Evolutionary conservation across 2,888 invertebrate species (phyloP), one percentile per base, ranked within the genome.

Genomic region (Apamea monoglypha): DNA sequence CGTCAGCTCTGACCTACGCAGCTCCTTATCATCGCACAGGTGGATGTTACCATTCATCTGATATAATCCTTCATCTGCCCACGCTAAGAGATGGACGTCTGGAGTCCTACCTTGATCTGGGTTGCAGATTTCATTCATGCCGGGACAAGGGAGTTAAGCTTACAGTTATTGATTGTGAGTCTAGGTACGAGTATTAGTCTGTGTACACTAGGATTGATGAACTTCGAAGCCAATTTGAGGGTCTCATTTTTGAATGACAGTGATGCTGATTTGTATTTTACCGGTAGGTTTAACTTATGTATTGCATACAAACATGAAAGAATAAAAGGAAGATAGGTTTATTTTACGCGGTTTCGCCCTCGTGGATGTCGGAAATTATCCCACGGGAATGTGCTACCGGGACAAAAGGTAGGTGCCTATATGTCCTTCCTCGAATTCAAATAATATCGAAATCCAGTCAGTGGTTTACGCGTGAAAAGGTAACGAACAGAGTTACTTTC

Each of bases 41-140:
- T 86, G 80, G 83, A 87, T 85, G 73, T 85, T n/a, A 56, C 79
- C 75, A 76, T 86, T 88, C 79, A 79, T 85, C 82, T 80, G 78
- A 82, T 82, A 82, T 63, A 85, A 86, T 74, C 80, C 73, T 69
- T 70, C n/a, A 74, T 36, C 63, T 70, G 64, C 81, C 84, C 69
- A 84, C 86, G 59, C 75, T n/a, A 32, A 6, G n/a, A 64, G 86
- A 74, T 59, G 66, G 56, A 85, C 75, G 75, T 56, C 69, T 68
- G 18, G n/a, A n/a, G n/a, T 64, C 59, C 78, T 74, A 32, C 36
- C 67, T 73, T 82, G 82, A 85, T 85, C 85, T 84, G 59, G 85
- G 75, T 70, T 74, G 67, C 40, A 78, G 85, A 84, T 84, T 82
- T 74, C 61, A 84, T 81, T 81, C 73, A 76, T 63, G 56, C 50